Evolutionary conservation across 2,113 vertebrate genomes (phyloP).

Genomic region (Dipodomys spectabilis): DNA sequence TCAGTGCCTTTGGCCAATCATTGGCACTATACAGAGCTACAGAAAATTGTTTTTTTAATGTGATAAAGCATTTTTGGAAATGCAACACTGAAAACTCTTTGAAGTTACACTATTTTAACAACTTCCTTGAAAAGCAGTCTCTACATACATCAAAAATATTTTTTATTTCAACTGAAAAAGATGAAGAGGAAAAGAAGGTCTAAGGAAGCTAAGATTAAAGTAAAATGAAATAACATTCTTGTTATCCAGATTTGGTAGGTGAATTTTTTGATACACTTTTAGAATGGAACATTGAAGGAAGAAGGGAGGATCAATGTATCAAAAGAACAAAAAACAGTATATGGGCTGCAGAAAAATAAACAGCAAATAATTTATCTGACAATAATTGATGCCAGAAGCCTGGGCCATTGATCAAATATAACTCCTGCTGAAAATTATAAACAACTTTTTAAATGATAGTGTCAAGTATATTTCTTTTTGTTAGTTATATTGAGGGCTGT

Average conservation of each 20-base stretch:
- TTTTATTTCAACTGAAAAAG: slow-evolving; percentile 72
- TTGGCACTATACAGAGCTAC: slow-evolving; percentile 45
- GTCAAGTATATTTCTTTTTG: slow-evolving; percentile 44
- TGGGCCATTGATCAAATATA: slow-evolving; percentile 26
- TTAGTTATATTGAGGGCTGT: neutral
- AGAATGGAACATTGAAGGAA: slow-evolving; percentile 23
- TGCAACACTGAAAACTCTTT: slow-evolving; percentile 72
- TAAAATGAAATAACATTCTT: slow-evolving; percentile 59
- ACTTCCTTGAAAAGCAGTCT: slow-evolving; percentile 32
- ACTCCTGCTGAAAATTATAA: slow-evolving; percentile 57
- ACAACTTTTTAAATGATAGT: slow-evolving; percentile 30
- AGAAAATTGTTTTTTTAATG: slow-evolving; percentile 40
- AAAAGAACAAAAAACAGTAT: slow-evolving; percentile 49
- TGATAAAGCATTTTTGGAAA: slow-evolving; percentile 73
- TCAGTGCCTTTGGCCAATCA: slow-evolving; percentile 27
- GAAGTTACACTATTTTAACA: slow-evolving; percentile 62
- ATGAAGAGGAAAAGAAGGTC: slow-evolving; percentile 54
- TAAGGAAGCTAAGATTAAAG: slow-evolving; percentile 69
- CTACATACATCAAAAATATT: slow-evolving; percentile 65
- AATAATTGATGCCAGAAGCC: slow-evolving; percentile 24
- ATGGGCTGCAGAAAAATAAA: slow-evolving; percentile 47
- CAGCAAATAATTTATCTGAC: slow-evolving; percentile 55
- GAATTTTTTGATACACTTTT: slow-evolving; percentile 54
- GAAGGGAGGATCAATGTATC: neutral
- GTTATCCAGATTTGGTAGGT: slow-evolving; percentile 29